Evolutionary conservation across 2,113 vertebrate genomes (phyloP).

Genomic region (Myiozetetes cayanensis): DNA sequence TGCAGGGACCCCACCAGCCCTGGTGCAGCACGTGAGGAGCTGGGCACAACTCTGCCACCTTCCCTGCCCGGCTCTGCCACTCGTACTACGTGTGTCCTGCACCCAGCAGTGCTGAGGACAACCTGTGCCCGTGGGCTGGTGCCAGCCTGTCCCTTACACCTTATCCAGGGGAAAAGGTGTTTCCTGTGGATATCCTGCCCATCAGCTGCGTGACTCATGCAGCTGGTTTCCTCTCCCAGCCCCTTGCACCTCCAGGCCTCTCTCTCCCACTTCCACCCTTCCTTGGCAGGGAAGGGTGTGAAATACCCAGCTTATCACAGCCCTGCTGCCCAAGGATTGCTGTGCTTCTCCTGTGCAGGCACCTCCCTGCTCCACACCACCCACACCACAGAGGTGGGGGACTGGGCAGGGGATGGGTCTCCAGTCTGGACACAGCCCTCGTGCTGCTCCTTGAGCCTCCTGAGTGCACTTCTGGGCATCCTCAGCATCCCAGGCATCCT

Average conservation of each 20-base stretch:
- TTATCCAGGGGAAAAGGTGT: conserved; percentile 42
- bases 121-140: neutral
- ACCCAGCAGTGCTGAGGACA: conserved; percentile 30
- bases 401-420: neutral
- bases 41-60: neutral
- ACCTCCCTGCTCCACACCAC: neutral
- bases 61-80: neutral
- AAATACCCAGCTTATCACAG: neutral
- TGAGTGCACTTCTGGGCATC: too few relatives aligned
- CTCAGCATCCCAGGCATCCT: neutral
- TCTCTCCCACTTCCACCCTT: conserved; percentile 7
- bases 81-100: neutral
- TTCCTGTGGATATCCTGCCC: conserved; percentile 50
- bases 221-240: conserved; percentile 35
- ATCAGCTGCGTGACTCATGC: conserved; percentile 36
- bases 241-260: neutral
- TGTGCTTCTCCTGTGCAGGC: neutral
- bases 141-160: conserved; percentile 21
- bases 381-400: neutral
- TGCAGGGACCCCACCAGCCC: neutral
- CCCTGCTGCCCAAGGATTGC: neutral
- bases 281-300: conserved; percentile 47
- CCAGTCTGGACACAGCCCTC: neutral
- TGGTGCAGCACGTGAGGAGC: neutral
- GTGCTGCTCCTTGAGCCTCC: neutral